Evolutionary conservation across 2,888 invertebrate genomes (phyloP).

Genomic region (Cryptops parisi): DNA sequence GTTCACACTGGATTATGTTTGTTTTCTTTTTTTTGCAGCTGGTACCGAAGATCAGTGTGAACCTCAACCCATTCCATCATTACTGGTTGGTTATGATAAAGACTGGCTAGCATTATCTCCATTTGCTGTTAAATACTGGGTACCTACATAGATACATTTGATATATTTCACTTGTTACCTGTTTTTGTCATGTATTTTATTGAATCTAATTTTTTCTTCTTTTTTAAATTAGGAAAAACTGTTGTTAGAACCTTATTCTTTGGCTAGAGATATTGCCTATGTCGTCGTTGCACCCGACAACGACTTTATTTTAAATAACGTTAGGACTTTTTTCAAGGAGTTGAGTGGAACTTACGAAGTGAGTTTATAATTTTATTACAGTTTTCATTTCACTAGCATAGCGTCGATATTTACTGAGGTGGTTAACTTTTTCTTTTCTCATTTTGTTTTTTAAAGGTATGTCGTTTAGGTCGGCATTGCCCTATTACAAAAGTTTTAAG

Average conservation of each 20-base stretch:
- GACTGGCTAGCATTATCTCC: constrained; percentile 93
- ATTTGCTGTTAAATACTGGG: constrained; percentile 83
- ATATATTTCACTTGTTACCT: not conserved
- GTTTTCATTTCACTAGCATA: not conserved
- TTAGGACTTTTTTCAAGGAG: constrained; percentile 80
- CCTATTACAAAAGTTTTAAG: constrained; percentile 68
- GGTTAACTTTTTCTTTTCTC: too few species aligned
- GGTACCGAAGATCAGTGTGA: constrained; percentile 89
- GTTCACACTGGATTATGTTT: not conserved
- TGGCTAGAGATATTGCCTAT: constrained; percentile 85
- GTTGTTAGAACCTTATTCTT: constrained; percentile 93
- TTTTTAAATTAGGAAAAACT: constrained; percentile 54
- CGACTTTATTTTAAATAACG: constrained; percentile 60
- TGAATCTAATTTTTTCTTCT: not conserved
- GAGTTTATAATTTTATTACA: constrained; percentile 19
- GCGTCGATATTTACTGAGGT: not conserved
- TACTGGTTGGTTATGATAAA: constrained; percentile 86
- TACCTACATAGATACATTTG: constrained; percentile 21
- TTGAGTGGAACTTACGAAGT: constrained; percentile 82
- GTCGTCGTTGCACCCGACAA: constrained; percentile 88
- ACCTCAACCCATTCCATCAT: constrained; percentile 89
- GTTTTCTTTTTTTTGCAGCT: constrained; percentile 20
- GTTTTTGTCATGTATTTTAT: not conserved
- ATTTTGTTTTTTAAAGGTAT: constrained; percentile 40
- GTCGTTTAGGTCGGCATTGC: constrained; percentile 81